phyloP scores from a whole-genome alignment of 2,797 vertebrate genomes.

The Rhynchotus rufescens region DNA sequence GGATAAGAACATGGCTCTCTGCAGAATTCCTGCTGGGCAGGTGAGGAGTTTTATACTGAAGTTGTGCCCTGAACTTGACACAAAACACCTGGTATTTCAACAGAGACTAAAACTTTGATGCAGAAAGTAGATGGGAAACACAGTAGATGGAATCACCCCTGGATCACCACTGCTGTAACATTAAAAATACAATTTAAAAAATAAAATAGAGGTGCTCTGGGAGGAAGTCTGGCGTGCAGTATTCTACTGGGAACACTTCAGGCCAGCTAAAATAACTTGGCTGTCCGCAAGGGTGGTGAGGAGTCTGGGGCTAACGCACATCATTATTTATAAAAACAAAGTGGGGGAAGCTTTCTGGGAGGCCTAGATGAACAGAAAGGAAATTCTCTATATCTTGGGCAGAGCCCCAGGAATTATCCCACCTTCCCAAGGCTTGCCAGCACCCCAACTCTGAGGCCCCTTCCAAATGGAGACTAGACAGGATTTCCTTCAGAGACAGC shows the following conservation, averaged over 20 bases:
- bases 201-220: background rate
- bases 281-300: background rate
- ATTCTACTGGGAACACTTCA: background rate
- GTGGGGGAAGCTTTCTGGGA: background rate
- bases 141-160: background rate
- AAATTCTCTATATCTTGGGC: background rate
- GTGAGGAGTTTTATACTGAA: background rate
- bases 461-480: background rate
- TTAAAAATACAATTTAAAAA: background rate
- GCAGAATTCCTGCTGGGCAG: background rate
- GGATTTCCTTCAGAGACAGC: conserved; percentile 12
- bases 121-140: background rate
- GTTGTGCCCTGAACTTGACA: background rate
- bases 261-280: background rate
- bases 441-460: background rate
- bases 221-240: background rate
- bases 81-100: background rate
- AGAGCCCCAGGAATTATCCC: background rate
- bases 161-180: background rate
- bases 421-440: background rate
- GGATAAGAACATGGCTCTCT: background rate
- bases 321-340: background rate
- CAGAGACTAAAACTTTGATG: background rate
- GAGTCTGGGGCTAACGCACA: background rate
- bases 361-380: background rate